Evolutionary conservation across 2,888 invertebrate genomes (phyloP).

Genomic region (Iphiclides podalirius): DNA sequence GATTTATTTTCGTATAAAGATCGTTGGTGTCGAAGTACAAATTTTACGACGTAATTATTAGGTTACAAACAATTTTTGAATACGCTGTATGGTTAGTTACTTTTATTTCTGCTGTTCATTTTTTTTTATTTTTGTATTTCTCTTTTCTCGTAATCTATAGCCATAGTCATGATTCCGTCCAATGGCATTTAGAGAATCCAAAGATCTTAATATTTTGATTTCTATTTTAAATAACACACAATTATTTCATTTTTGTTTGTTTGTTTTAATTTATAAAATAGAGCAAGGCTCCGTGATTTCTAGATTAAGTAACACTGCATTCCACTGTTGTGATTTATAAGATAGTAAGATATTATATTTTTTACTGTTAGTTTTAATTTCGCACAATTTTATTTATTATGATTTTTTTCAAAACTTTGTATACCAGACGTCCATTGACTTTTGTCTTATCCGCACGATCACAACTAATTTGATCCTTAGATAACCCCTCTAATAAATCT

Average conservation of each 20-base stretch:
- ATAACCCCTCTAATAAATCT: not conserved
- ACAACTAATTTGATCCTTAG: not conserved
- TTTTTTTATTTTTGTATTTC: not conserved
- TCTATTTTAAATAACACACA: constrained; percentile 33
- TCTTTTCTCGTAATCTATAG: not conserved
- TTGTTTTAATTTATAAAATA: constrained; percentile 42
- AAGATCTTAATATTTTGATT: constrained; percentile 54
- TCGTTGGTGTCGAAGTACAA: constrained; percentile 4
- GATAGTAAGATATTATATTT: constrained; percentile 30
- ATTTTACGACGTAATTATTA: not conserved
- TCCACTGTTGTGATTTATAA: constrained; percentile 75
- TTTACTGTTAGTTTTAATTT: constrained; percentile 31
- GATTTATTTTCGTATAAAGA: not conserved
- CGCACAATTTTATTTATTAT: constrained; percentile 20
- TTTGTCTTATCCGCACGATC: not conserved
- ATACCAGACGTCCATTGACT: not conserved
- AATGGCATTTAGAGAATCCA: constrained; percentile 60
- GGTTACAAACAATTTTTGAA: not conserved
- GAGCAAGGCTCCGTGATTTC: constrained; percentile 70
- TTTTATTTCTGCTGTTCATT: constrained; percentile 2
- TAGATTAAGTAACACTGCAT: constrained; percentile 70
- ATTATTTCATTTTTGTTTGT: constrained; percentile 31
- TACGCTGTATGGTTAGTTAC: not conserved
- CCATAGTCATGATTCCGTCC: constrained; percentile 35
- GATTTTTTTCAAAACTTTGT: not conserved